A percentile compares a stretch with the other conserved stretches of the same genome.
Conservation (phyloP, 2,113 vertebrate species). For the Atherinomorus stipes region DNA sequence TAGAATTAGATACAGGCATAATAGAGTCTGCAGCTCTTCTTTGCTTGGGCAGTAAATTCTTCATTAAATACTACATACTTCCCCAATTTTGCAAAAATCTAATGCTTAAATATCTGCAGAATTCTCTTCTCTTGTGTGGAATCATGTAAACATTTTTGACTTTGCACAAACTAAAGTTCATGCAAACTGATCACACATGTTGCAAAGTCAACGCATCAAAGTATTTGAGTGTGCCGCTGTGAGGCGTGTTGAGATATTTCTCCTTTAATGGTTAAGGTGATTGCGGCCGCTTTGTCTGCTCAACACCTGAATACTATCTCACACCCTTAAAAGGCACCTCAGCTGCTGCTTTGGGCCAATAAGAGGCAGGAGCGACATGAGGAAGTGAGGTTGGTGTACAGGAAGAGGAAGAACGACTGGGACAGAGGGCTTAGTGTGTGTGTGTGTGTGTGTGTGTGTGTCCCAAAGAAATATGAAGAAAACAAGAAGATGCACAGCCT, state of each 20-base stretch:
- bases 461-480: slow-evolving; percentile 27
- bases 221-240: neutral
- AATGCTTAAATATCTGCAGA: neutral
- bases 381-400: slow-evolving; percentile 69
- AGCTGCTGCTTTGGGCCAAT: slow-evolving; percentile 45
- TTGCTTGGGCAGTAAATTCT: slow-evolving; percentile 2
- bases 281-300: slow-evolving; percentile 5
- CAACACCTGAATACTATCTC: slow-evolving; percentile 31
- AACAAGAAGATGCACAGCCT: slow-evolving; percentile 27
- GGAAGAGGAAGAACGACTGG: slow-evolving; percentile 56
- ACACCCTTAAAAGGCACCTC: slow-evolving; percentile 72
- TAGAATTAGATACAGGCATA: slow-evolving; percentile 45
- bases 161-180: neutral
- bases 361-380: slow-evolving; percentile 24
- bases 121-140: neutral
- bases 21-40: slow-evolving; percentile 33
- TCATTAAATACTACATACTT: too few species aligned
- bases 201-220: neutral
- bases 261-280: slow-evolving; percentile 12
- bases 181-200: neutral
- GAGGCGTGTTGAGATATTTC: neutral
- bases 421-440: slow-evolving; percentile 46
- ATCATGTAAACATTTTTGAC: neutral
- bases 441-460: neutral
- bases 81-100: neutral